Percentiles rank a stretch among this genome's conserved stretches.
Evolutionary conservation across 2,113 vertebrate species (phyloP).

Genomic region (Anolis sagrei): DNA sequence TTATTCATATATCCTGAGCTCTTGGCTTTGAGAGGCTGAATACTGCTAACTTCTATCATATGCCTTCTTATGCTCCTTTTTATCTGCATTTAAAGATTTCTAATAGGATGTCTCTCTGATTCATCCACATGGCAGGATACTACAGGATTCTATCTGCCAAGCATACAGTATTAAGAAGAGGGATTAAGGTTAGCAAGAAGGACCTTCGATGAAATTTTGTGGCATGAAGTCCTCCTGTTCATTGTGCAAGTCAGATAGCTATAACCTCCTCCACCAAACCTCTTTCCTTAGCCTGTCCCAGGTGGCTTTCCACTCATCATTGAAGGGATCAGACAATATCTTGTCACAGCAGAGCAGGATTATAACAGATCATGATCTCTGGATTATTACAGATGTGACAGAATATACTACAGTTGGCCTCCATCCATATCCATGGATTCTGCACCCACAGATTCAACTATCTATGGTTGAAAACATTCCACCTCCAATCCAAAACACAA

Average conservation of each 20-base stretch:
- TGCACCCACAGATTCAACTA: too few relatives aligned
- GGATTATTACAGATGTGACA: not conserved
- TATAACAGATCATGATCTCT: not conserved
- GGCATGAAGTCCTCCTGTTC: not conserved
- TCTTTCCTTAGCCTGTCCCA: not conserved
- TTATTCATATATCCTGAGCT: slow-evolving; percentile 78
- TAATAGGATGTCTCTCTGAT: slow-evolving; percentile 50
- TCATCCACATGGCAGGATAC: slow-evolving; percentile 57
- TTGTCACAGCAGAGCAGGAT: not conserved
- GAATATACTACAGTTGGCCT: not conserved
- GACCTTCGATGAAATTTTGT: not conserved
- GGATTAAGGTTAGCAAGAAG: slow-evolving; percentile 18
- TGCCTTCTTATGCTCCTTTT: slow-evolving; percentile 53
- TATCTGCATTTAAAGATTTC: slow-evolving; percentile 56
- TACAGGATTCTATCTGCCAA: slow-evolving; percentile 50
- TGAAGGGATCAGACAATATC: not conserved
- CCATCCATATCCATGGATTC: too few relatives aligned
- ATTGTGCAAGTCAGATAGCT: not conserved
- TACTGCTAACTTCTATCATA: slow-evolving; percentile 47
- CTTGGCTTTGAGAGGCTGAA: slow-evolving; percentile 68
- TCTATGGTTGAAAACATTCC: too few relatives aligned
- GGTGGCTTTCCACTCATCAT: not conserved
- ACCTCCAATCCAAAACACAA: too few relatives aligned
- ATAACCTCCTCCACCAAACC: not conserved
- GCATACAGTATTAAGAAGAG: slow-evolving; percentile 51